These are phyloP conservation scores for Pyralis farinalis DNA, from an alignment of 2,888 invertebrate species.

Conservation along the genomic window DNA sequence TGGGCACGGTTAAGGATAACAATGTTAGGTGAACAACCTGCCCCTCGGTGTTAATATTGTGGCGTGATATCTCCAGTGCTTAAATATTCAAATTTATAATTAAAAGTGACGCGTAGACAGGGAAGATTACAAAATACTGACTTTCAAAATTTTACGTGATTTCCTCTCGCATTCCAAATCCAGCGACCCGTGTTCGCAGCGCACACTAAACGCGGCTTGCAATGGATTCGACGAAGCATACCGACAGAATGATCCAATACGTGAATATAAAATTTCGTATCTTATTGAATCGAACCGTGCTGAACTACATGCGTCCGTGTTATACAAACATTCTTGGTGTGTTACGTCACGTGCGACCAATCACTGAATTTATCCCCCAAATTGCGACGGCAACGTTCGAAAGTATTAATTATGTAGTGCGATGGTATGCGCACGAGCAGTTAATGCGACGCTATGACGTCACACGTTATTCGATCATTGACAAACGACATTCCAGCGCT, in stretches of 20 bases:
- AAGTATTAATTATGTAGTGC: slow-evolving; percentile 48
- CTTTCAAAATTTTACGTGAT: slow-evolving; percentile 67
- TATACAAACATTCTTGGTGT: slow-evolving; percentile 46
- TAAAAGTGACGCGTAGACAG: slow-evolving; percentile 38
- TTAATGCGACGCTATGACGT: slow-evolving; percentile 65
- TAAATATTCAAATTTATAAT: slow-evolving; percentile 17
- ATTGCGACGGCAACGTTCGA: slow-evolving; percentile 43
- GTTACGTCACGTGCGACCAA: slow-evolving; percentile 48
- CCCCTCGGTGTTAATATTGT: slow-evolving; percentile 27
- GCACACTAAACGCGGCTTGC: slow-evolving; percentile 61
- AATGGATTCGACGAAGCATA: slow-evolving; percentile 55
- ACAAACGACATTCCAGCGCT: slow-evolving; percentile 76
- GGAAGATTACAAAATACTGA: slow-evolving; percentile 54
- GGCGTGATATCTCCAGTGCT: slow-evolving; percentile 38
- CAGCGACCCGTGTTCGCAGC: slow-evolving; percentile 61
- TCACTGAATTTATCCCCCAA: slow-evolving; percentile 50
- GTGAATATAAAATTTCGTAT: slow-evolving; percentile 53
- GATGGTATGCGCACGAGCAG: slow-evolving; percentile 46
- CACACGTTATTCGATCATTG: slow-evolving; percentile 72
- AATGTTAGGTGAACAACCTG: slow-evolving; percentile 48
- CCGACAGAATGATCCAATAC: slow-evolving; percentile 58
- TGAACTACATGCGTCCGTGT: slow-evolving; percentile 38
- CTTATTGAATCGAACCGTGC: slow-evolving; percentile 32
- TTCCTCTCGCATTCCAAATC: slow-evolving; percentile 71
- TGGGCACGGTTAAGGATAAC: slow-evolving; percentile 48